Percentiles rank a stretch among this genome's conserved stretches.
These are phyloP conservation scores for Melierax canorus DNA, from an alignment of 2,113 vertebrate genomes.

Conservation along the genomic window DNA sequence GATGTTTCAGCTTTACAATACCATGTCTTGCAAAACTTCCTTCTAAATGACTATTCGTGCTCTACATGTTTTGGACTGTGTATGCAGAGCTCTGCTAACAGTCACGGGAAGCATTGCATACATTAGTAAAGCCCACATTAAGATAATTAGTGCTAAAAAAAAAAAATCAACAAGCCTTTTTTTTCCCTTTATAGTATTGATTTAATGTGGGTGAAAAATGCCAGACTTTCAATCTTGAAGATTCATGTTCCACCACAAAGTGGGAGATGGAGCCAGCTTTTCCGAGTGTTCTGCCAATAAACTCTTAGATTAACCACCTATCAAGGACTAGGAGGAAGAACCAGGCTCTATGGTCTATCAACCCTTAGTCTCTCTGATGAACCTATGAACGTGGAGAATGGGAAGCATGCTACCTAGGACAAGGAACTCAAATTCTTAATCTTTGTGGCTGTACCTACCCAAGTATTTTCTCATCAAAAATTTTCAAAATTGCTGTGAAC, in stretches of 20 bases:
- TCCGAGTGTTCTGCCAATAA: conserved; percentile 9
- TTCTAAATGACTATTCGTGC: not conserved
- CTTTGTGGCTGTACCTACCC: not conserved
- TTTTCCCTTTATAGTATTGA: conserved; percentile 40
- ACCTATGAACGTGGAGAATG: not conserved
- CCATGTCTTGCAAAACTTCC: conserved; percentile 46
- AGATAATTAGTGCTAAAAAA: conserved; percentile 41
- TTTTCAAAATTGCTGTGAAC: not conserved
- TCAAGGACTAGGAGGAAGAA: not conserved
- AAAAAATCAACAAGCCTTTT: not conserved
- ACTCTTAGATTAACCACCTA: not conserved
- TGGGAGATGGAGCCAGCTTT: conserved; percentile 19
- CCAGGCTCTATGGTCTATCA: not conserved
- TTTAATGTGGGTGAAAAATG: conserved; percentile 33
- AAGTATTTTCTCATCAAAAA: not conserved
- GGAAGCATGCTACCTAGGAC: not conserved
- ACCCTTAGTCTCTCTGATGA: not conserved
- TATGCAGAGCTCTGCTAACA: conserved; percentile 24
- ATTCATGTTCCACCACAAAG: conserved; percentile 39
- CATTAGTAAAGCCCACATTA: conserved; percentile 40
- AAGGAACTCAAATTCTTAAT: not conserved
- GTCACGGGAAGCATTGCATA: conserved; percentile 20
- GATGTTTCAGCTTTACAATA: conserved; percentile 52
- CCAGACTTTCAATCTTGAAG: conserved; percentile 36
- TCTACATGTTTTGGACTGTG: conserved; percentile 35